A percentile compares a stretch with the other conserved stretches of the same genome.
Conservation (phyloP, 2,888 invertebrate species). For the Eilema caniola region DNA sequence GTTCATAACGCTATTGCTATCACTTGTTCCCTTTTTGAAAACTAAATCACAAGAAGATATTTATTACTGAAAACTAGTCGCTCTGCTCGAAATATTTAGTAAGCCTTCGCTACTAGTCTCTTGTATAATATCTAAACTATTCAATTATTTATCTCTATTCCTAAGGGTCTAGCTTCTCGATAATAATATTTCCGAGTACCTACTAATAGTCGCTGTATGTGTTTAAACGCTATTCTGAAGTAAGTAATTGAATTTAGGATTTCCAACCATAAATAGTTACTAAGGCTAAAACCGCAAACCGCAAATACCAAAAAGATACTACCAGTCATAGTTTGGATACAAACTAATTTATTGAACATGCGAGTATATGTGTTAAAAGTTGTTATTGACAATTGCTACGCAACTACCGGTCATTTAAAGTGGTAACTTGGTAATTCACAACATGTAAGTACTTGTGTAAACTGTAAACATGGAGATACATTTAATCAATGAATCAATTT, state of each 20-base stretch:
- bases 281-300: background rate
- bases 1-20: no score
- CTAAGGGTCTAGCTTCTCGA: background rate
- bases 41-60: no score
- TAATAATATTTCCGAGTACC: background rate
- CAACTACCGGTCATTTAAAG: slow-evolving; percentile 4
- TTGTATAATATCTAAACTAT: no score
- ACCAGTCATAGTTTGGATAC: background rate
- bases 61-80: no score
- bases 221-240: background rate
- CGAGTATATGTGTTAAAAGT: background rate
- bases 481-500: background rate
- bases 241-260: background rate
- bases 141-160: background rate
- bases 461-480: background rate
- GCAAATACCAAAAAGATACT: background rate
- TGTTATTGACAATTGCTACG: background rate
- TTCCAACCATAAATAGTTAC: slow-evolving; percentile 1
- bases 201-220: background rate
- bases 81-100: no score
- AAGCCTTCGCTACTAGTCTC: no score
- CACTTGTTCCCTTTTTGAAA: no score
- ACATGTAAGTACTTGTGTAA: background rate
- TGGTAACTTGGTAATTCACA: background rate
- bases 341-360: background rate